phyloP scores from a whole-genome alignment of 2,113 vertebrate genomes.

The Clinocottus analis region DNA sequence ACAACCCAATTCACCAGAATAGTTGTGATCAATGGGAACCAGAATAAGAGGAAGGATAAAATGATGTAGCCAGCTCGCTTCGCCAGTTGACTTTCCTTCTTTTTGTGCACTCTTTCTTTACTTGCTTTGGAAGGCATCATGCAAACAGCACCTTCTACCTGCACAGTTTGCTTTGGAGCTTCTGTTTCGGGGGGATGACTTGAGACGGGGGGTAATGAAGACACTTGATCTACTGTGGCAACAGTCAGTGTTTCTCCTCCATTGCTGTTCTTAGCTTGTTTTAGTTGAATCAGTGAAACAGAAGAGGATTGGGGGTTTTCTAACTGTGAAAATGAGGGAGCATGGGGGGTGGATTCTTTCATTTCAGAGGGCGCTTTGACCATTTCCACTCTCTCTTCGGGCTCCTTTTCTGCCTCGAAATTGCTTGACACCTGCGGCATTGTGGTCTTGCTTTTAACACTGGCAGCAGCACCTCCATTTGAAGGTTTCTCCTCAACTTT shows the following conservation, averaged over 20 bases:
- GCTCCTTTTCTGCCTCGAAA: slow-evolving; percentile 24
- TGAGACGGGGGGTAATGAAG: slow-evolving; percentile 18
- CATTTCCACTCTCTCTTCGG: slow-evolving; percentile 32
- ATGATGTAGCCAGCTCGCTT: slow-evolving; percentile 84
- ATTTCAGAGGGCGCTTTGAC: slow-evolving; percentile 34
- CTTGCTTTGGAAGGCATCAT: slow-evolving; percentile 80
- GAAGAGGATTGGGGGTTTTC: slow-evolving; percentile 27
- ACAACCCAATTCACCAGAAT: slow-evolving; percentile 70
- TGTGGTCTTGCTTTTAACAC: slow-evolving; percentile 34
- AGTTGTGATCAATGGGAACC: slow-evolving; percentile 78
- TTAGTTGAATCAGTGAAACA: slow-evolving; percentile 29
- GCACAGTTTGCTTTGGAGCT: neutral
- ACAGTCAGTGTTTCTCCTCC: slow-evolving; percentile 14
- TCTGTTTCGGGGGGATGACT: slow-evolving; percentile 21
- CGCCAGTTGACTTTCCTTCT: slow-evolving; percentile 82
- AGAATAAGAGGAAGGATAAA: slow-evolving; percentile 81
- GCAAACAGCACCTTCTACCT: slow-evolving; percentile 77
- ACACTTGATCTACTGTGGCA: slow-evolving; percentile 25
- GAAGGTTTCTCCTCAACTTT: slow-evolving; percentile 31
- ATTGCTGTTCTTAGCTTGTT: slow-evolving; percentile 9
- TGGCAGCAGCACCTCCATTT: slow-evolving; percentile 21
- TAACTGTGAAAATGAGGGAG: neutral
- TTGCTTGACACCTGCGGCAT: slow-evolving; percentile 29
- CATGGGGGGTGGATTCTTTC: slow-evolving; percentile 22
- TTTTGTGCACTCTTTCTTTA: slow-evolving; percentile 73